These are phyloP conservation scores for Papilio protenor DNA, from an alignment of 2,888 invertebrate genomes.

Conservation along the genomic window DNA sequence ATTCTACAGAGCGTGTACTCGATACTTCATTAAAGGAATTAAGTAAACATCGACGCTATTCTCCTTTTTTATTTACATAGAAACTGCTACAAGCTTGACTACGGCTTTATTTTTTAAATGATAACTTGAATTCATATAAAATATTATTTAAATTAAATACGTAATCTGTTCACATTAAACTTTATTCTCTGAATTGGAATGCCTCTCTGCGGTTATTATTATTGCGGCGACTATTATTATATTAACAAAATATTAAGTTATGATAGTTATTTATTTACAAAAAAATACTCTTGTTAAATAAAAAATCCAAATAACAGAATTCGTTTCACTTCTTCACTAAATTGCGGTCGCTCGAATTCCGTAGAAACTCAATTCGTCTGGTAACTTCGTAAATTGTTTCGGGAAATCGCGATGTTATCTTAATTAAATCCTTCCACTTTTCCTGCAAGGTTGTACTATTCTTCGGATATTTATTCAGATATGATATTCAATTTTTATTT, in stretches of 20 bases:
- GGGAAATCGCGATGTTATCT: conserved; percentile 22
- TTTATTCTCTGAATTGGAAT: too few species aligned
- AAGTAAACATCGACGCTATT: background rate
- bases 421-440: conserved; percentile 19
- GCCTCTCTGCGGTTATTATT: too few species aligned
- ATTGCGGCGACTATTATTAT: too few species aligned
- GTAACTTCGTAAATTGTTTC: conserved; percentile 23
- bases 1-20: background rate
- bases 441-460: conserved; percentile 1
- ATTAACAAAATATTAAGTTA: too few species aligned
- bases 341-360: conserved; percentile 13
- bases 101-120: background rate
- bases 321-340: conserved; percentile 5
- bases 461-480: background rate
- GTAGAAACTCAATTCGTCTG: conserved; percentile 19
- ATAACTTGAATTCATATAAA: background rate
- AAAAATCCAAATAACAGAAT: background rate
- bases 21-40: conserved; percentile 6
- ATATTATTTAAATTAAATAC: background rate
- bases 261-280: background rate
- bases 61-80: background rate
- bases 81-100: background rate
- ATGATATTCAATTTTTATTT: background rate
- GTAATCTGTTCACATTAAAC: too few species aligned
- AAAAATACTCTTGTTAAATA: background rate